These are phyloP conservation scores for Mamestra brassicae DNA, from an alignment of 2,888 invertebrate species.

Conservation along the genomic window DNA sequence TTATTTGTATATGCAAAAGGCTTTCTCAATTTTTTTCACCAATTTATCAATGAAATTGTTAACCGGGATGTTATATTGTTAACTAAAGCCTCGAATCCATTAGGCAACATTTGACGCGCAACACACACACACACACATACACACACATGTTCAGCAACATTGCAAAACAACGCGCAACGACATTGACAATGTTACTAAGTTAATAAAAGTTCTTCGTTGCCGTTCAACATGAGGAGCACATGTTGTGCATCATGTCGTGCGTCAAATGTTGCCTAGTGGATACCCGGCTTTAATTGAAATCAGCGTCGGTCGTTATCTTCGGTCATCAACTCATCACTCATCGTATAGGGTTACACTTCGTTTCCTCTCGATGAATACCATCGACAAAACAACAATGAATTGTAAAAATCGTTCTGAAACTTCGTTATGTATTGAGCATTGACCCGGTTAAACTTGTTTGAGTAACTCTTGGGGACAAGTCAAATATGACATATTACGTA, in stretches of 20 bases:
- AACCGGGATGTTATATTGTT: slow-evolving; percentile 27
- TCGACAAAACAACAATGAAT: slow-evolving; percentile 34
- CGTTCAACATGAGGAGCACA: no score
- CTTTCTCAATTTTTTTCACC: slow-evolving; percentile 5
- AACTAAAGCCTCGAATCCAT: slow-evolving; percentile 5
- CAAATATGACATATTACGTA: slow-evolving; percentile 28
- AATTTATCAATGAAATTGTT: slow-evolving; percentile 13
- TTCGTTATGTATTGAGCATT: slow-evolving; percentile 7
- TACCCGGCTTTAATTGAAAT: slow-evolving; percentile 4
- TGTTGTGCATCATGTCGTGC: no score
- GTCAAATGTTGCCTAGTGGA: no score
- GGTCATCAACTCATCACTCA: no score
- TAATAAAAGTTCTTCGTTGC: no score
- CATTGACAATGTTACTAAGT: no score
- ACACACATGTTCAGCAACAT: no score
- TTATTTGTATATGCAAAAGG: not conserved
- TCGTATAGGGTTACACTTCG: slow-evolving; percentile 20
- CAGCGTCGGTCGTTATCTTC: not conserved
- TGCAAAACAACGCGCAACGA: no score
- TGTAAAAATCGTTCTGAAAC: slow-evolving; percentile 27
- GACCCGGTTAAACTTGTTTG: slow-evolving; percentile 29
- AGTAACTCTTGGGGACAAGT: slow-evolving; percentile 14
- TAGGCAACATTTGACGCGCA: no score
- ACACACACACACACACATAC: no score
- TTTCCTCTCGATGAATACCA: slow-evolving; percentile 17